phyloP scores from a whole-genome alignment of 2,113 vertebrate species.

The Hoplias malabaricus region DNA sequence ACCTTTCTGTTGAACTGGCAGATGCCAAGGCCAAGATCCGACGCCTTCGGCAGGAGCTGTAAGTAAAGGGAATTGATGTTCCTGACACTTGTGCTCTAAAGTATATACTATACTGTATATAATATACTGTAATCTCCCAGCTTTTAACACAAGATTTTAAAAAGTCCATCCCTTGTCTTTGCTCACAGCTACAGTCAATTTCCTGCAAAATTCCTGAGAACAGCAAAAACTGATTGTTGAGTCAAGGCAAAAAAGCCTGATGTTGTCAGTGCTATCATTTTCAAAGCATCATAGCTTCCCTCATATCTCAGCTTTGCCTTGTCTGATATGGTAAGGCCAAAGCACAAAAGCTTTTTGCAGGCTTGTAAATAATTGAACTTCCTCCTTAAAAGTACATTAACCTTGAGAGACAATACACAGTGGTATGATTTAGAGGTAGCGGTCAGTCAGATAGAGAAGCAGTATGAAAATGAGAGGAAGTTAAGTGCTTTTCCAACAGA shows the following conservation, averaged over 20 bases:
- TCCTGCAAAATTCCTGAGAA: background rate
- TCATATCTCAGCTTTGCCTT: background rate
- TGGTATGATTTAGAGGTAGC: constrained; percentile 3
- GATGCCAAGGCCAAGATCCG: constrained; percentile 96
- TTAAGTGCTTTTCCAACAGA: background rate
- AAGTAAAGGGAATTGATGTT: constrained; percentile 67
- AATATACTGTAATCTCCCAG: background rate
- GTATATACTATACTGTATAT: background rate
- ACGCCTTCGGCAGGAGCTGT: constrained; percentile 95
- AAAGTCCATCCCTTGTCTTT: background rate
- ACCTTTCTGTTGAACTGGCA: constrained; percentile 94
- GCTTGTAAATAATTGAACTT: constrained; percentile 62
- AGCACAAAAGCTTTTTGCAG: background rate
- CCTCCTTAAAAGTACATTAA: constrained; percentile 55
- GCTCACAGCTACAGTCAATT: background rate
- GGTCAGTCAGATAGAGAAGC: constrained; percentile 2
- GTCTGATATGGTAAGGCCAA: background rate
- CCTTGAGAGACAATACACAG: constrained; percentile 36
- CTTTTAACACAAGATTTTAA: background rate
- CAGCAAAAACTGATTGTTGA: background rate
- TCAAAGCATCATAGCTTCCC: background rate
- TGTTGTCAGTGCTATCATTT: background rate
- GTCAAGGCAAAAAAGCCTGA: no score
- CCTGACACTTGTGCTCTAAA: background rate
- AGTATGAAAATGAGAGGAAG: constrained; percentile 24